These are phyloP conservation scores for Leucophora obtusa DNA, from an alignment of 2,888 invertebrate species.

Conservation along the genomic window DNA sequence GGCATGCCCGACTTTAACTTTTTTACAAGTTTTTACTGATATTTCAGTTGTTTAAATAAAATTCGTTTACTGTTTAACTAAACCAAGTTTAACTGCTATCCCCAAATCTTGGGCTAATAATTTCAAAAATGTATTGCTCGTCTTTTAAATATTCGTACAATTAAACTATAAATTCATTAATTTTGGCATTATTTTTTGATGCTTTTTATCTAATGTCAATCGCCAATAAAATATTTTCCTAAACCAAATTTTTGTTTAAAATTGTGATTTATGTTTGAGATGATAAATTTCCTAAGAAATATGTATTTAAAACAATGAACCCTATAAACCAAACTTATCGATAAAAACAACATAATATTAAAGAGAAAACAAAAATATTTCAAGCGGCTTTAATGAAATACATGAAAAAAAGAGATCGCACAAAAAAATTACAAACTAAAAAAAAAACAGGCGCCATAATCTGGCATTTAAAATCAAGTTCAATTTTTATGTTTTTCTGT, in stretches of 20 bases:
- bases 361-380: background rate
- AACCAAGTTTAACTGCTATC: too few relatives aligned
- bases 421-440: background rate
- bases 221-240: background rate
- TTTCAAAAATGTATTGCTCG: too few relatives aligned
- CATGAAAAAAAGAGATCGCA: background rate
- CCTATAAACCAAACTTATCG: background rate
- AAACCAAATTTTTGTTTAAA: background rate
- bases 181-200: background rate
- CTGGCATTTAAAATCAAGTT: conserved; percentile 60
- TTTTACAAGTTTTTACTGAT: too few relatives aligned
- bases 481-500: conserved; percentile 13
- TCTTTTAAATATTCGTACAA: background rate
- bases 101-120: too few relatives aligned
- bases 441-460: conserved; percentile 58
- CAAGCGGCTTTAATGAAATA: background rate
- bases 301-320: conserved; percentile 25
- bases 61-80: too few relatives aligned
- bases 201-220: background rate
- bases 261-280: conserved; percentile 1
- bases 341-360: conserved; percentile 11
- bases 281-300: conserved; percentile 42
- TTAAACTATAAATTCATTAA: background rate
- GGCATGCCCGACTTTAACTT: too few relatives aligned
- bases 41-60: too few relatives aligned